These are phyloP conservation scores for Congeria kusceri DNA, from an alignment of 2,888 invertebrate species.

Conservation along the genomic window DNA sequence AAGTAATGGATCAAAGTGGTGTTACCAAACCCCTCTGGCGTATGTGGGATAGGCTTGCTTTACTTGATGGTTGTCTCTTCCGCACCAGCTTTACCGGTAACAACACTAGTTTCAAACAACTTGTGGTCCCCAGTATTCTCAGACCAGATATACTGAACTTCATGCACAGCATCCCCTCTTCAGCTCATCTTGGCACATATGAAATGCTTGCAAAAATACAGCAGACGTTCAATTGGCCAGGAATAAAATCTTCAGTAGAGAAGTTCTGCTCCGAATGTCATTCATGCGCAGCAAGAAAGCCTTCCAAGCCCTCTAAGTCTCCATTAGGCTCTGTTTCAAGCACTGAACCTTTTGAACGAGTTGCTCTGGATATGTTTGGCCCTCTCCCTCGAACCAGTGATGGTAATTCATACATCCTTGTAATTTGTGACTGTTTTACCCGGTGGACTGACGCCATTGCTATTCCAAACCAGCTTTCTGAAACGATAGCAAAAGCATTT, in stretches of 20 bases:
- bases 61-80: slow-evolving; percentile 15
- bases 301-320: neutral
- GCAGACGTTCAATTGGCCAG: slow-evolving; percentile 35
- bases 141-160: slow-evolving; percentile 1
- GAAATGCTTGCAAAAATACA: slow-evolving; percentile 15
- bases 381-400: too few species aligned
- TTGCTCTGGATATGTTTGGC: too few species aligned
- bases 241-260: slow-evolving; percentile 14
- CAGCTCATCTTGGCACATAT: slow-evolving; percentile 31
- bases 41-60: slow-evolving; percentile 15
- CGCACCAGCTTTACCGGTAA: slow-evolving; percentile 1
- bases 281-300: slow-evolving; percentile 23
- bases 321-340: too few species aligned
- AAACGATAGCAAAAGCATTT: too few species aligned
- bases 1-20: slow-evolving; percentile 38
- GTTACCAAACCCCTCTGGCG: slow-evolving; percentile 12
- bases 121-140: slow-evolving; percentile 6
- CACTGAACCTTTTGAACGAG: too few species aligned
- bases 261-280: slow-evolving; percentile 21
- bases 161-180: slow-evolving; percentile 22
- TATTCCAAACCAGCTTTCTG: too few species aligned
- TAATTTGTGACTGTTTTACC: too few species aligned
- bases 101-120: neutral
- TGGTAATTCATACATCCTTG: too few species aligned
- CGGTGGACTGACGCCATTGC: too few species aligned